These are phyloP conservation scores for Papilio aristodemus DNA, from an alignment of 1,140 invertebrate species.

Conservation along the genomic window DNA sequence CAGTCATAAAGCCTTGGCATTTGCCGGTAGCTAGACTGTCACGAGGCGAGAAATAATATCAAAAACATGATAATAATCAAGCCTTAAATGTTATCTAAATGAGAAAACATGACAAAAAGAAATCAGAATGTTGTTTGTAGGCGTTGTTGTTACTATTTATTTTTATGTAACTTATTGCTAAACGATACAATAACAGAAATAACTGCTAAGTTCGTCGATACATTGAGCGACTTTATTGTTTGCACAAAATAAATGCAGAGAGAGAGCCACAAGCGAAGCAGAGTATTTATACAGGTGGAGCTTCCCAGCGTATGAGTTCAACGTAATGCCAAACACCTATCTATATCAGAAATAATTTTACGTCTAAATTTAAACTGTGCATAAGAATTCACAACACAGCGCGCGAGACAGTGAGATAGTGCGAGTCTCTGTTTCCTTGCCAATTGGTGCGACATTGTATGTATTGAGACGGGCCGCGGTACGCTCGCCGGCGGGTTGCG, in stretches of 20 bases:
- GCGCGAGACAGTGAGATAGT: slow-evolving; percentile 79
- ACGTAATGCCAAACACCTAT: slow-evolving; percentile 80
- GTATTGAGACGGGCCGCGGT: slow-evolving; percentile 73
- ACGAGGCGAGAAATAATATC: no score
- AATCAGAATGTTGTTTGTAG: no score
- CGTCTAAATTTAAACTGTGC: slow-evolving; percentile 78
- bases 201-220: background rate
- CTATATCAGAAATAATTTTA: slow-evolving; percentile 80
- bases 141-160: no score
- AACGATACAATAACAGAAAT: background rate
- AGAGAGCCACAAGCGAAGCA: slow-evolving; percentile 23
- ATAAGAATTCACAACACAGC: slow-evolving; percentile 80
- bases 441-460: slow-evolving; percentile 78
- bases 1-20: no score
- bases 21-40: no score
- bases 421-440: slow-evolving; percentile 77
- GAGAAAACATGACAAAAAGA: no score
- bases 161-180: no score
- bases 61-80: no score
- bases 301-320: slow-evolving; percentile 78
- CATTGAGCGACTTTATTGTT: background rate
- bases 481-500: slow-evolving; percentile 53
- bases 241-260: slow-evolving; percentile 11
- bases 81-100: no score
- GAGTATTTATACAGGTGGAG: slow-evolving; percentile 75